Evolutionary conservation across 2,797 vertebrate genomes (phyloP).

Genomic region (Cichlasoma orientale): DNA sequence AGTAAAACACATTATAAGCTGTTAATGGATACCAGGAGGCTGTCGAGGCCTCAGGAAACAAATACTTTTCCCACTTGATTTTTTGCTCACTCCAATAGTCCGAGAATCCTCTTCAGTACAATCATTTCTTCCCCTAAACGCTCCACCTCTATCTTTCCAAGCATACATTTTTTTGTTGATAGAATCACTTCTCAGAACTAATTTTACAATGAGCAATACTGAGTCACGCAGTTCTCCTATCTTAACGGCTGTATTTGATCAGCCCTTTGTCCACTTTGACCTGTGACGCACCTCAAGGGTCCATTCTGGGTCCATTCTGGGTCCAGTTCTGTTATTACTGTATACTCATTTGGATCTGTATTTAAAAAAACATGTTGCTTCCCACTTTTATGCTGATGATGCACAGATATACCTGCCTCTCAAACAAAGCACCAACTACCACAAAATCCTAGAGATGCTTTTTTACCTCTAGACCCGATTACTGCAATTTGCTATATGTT

Average conservation of each 20-base stretch:
- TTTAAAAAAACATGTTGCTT: no score
- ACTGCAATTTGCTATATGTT: no score
- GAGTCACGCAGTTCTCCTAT: neutral
- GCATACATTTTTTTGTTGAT: neutral
- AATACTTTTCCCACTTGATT: neutral
- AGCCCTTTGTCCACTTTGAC: neutral
- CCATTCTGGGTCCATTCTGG: no score
- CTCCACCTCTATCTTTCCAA: neutral
- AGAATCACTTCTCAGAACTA: neutral
- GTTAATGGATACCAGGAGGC: neutral
- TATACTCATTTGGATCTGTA: no score
- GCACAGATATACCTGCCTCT: no score
- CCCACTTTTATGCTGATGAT: no score
- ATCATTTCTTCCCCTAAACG: neutral
- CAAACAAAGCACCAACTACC: no score
- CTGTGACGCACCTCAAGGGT: no score
- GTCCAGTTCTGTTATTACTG: no score
- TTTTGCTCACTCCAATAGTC: neutral
- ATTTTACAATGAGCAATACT: neutral
- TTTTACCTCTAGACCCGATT: neutral
- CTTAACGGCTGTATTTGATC: neutral
- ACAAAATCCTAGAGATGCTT: neutral
- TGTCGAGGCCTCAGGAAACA: neutral
- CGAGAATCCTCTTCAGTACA: neutral
- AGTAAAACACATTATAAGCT: no score